Conservation (phyloP, 1,140 invertebrate genomes). For the Lordiphosa mommai region DNA sequence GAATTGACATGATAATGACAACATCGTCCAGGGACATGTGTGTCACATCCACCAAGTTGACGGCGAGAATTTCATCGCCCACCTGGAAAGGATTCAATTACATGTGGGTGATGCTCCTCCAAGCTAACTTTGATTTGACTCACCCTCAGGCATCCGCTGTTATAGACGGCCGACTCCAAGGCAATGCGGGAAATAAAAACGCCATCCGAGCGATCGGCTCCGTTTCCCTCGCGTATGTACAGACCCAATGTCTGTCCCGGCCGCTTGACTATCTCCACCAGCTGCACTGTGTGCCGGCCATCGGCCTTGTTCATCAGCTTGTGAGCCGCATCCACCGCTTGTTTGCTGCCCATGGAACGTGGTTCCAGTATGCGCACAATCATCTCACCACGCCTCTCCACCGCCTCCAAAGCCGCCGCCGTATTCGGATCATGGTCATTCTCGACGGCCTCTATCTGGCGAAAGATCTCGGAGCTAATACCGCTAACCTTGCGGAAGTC, state of each 20-base stretch:
- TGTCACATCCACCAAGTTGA: constrained; percentile 98
- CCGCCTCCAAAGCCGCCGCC: constrained; percentile 92
- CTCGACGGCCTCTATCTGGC: constrained; percentile 96
- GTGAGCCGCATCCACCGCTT: constrained; percentile 90
- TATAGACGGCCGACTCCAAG: constrained; percentile 96
- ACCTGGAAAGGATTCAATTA: constrained; percentile 82
- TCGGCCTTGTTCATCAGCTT: constrained; percentile 85
- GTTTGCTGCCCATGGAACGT: constrained; percentile 87
- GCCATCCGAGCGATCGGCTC: constrained; percentile 94
- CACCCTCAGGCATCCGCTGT: constrained; percentile 95
- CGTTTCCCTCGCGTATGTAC: constrained; percentile 98
- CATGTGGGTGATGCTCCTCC: background rate
- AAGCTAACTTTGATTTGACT: background rate
- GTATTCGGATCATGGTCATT: constrained; percentile 96
- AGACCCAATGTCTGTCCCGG: constrained; percentile 98
- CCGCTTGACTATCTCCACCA: constrained; percentile 99
- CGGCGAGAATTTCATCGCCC: constrained; percentile 98
- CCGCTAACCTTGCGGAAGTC: constrained; percentile 95
- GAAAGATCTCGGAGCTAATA: constrained; percentile 96
- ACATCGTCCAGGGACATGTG: constrained; percentile 99
- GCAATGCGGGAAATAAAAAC: constrained; percentile 99
- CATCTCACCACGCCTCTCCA: constrained; percentile 96
- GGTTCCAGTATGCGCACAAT: constrained; percentile 94
- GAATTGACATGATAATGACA: constrained; percentile 99
- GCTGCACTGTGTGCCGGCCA: constrained; percentile 83